Evolutionary conservation across 2,797 vertebrate genomes (phyloP).

Genomic region (Esox lucius): DNA sequence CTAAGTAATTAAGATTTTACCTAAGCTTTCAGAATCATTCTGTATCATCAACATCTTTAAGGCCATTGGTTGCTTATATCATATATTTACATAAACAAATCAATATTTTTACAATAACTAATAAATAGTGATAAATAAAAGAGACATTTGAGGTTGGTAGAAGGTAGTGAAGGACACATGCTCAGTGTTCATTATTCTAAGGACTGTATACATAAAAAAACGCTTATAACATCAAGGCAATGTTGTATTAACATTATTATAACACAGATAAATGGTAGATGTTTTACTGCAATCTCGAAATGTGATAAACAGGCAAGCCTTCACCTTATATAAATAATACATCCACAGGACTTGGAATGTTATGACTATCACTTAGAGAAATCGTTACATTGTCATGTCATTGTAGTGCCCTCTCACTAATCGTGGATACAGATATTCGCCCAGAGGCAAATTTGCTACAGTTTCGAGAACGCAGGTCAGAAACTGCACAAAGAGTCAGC

Average conservation of each 20-base stretch:
- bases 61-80: constrained; percentile 74
- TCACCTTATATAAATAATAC: not conserved
- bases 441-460: too few relatives aligned
- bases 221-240: constrained; percentile 9
- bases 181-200: constrained; percentile 14
- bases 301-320: not conserved
- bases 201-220: not conserved
- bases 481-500: too few relatives aligned
- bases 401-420: not conserved
- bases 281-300: not conserved
- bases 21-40: constrained; percentile 65
- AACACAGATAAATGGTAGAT: constrained; percentile 5
- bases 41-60: constrained; percentile 69
- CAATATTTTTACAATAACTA: constrained; percentile 15
- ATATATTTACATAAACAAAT: constrained; percentile 61
- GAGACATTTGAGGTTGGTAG: constrained; percentile 7
- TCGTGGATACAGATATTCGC: not conserved
- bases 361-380: not conserved
- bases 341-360: not conserved
- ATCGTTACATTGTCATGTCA: constrained; percentile 1
- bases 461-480: too few relatives aligned
- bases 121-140: constrained; percentile 32
- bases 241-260: not conserved
- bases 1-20: constrained; percentile 31
- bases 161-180: constrained; percentile 1